Base-by-base conservation (phyloP, 2,797 vertebrate genomes). In the Rhincodon typus region DNA sequence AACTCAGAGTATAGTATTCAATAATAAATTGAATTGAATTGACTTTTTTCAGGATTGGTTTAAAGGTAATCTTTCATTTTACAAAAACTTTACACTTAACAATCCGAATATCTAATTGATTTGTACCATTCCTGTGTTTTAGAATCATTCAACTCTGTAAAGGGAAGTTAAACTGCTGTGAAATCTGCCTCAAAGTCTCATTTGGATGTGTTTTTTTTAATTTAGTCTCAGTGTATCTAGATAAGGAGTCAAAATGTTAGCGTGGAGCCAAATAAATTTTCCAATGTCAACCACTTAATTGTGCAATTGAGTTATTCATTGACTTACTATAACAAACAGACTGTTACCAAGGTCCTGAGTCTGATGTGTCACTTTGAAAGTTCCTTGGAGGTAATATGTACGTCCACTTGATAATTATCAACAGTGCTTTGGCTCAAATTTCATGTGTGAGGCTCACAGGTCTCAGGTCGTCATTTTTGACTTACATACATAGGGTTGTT, bases 241-340 rank as follows among this genome's bases (percentile, higher is more conserved):
- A 93, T 93, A 93, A 93, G 90, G 38, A 93, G 62, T 69, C n/a
- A 67, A 93, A 93, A 93, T 93, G 88, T 93, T 21, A 93, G 38
- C 19, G 1, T 5, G 8, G 21, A 42, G 66, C 21, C 21, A 67
- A 93, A 93, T 93, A 93, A 69, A 93, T 69, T 69, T 69, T 38
- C n/a, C 90, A 93, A 69, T 50, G 34, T 93, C 90, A 84, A 84
- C 82, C 82, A 46, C 19, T 93, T 69, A 93, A 38, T 67, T 25
- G 62, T 23, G 62, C 62, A 67, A 25, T 38, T 93, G 90, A 69
- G 90, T 93, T 93, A 93, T 42, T 93, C 90, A 93, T 93, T 93
- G 38, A 93, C 62, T 69, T 42, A 19, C 19, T 66, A 21, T 69
- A 69, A 93, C 90, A 93, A 93, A 93, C 21, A n/a, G 88, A 25